Percentiles rank a stretch among this genome's conserved stretches.
These are phyloP conservation scores for Bombus affinis DNA, from an alignment of 1,140 invertebrate genomes.

Conservation along the genomic window DNA sequence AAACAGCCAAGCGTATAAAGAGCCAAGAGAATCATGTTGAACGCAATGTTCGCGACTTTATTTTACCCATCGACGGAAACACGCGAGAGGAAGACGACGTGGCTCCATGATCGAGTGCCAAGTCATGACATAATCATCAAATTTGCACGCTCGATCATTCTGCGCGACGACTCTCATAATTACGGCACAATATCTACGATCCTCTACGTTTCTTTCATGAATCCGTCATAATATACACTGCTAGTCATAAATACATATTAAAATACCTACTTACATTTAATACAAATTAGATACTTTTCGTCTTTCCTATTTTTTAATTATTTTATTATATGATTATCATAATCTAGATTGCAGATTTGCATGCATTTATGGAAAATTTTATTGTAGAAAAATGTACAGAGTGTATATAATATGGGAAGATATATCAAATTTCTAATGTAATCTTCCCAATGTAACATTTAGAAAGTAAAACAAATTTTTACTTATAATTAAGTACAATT, in stretches of 20 bases:
- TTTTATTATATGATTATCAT: too few relatives aligned
- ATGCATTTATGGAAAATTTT: too few relatives aligned
- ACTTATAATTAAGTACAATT: too few relatives aligned
- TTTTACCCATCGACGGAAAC: slow-evolving; percentile 8
- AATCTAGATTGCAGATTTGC: too few relatives aligned
- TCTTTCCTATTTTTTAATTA: too few relatives aligned
- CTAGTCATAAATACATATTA: background rate
- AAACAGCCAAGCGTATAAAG: background rate
- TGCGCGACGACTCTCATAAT: background rate
- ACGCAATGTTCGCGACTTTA: background rate
- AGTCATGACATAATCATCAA: slow-evolving; percentile 58
- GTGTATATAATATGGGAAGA: too few relatives aligned
- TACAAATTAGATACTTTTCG: too few relatives aligned
- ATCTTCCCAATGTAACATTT: too few relatives aligned
- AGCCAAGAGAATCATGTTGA: background rate
- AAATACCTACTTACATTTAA: too few relatives aligned
- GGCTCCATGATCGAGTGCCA: slow-evolving; percentile 42
- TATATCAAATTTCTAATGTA: too few relatives aligned
- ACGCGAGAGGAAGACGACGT: background rate
- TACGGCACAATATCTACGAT: background rate
- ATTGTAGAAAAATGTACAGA: too few relatives aligned
- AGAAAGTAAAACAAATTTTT: too few relatives aligned
- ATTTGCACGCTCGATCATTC: slow-evolving; percentile 24
- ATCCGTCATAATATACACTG: background rate
- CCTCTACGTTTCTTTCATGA: background rate